phyloP scores from a whole-genome alignment of 2,797 vertebrate genomes.

The Scarus forsteni region DNA sequence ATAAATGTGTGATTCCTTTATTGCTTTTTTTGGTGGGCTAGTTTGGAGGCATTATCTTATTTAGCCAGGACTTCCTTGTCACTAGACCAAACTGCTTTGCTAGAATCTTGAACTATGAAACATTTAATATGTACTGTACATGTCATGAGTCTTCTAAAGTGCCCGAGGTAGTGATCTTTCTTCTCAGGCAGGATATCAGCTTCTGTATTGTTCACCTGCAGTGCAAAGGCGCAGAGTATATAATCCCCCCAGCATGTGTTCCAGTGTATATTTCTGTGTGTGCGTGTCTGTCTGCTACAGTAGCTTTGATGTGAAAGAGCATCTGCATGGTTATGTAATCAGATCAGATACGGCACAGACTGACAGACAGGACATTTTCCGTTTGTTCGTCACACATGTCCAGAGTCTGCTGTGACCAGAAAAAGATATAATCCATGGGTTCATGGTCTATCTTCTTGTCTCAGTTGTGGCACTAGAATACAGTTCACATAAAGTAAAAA shows the following conservation, averaged over 20 bases:
- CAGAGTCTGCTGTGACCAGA: not conserved
- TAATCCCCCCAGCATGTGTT: not conserved
- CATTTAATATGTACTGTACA: conserved; percentile 19
- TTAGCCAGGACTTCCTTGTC: conserved; percentile 26
- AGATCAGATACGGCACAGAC: conserved; percentile 35
- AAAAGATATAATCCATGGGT: conserved; percentile 1
- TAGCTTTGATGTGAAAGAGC: conserved; percentile 40
- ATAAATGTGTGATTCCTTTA: too few species aligned
- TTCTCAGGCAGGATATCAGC: conserved; percentile 38
- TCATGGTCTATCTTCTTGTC: conserved; percentile 3
- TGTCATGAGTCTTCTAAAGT: conserved; percentile 18
- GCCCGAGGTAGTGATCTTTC: conserved; percentile 18
- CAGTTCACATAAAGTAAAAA: not conserved
- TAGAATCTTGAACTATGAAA: conserved; percentile 28
- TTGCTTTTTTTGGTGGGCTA: too few species aligned
- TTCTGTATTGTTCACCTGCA: conserved; percentile 55
- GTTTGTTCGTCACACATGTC: conserved; percentile 15
- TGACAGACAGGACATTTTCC: conserved; percentile 14
- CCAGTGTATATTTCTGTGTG: conserved; percentile 10
- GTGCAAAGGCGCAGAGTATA: conserved; percentile 19
- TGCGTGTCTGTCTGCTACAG: not conserved
- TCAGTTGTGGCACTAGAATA: not conserved
- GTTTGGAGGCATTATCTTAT: too few species aligned
- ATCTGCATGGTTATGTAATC: conserved; percentile 30
- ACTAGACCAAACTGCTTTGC: conserved; percentile 17